Percentiles rank a stretch among this genome's conserved stretches.
Conservation (phyloP, 2,888 invertebrate species). For the Liopterus haemorrhoidalis region DNA sequence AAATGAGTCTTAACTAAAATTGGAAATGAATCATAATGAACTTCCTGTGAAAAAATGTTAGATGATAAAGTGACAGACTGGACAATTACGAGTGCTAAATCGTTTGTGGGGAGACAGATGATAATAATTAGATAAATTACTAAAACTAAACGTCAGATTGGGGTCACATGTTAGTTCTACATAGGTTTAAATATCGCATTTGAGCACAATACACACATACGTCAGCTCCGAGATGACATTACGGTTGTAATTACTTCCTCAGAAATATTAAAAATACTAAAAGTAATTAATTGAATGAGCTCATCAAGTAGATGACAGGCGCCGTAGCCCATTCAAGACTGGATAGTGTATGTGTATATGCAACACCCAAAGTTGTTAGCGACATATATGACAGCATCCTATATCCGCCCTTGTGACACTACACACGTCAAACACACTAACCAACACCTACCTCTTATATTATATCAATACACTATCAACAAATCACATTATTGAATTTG, state of each 20-base stretch:
- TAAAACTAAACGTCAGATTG: conserved; percentile 41
- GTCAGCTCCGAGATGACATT: conserved; percentile 2
- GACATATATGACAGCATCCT: conserved; percentile 25
- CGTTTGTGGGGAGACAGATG: too few relatives aligned
- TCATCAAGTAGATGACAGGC: conserved; percentile 37
- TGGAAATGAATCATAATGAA: neutral
- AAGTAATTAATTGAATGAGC: conserved; percentile 37
- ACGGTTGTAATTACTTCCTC: too few relatives aligned
- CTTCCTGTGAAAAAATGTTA: neutral
- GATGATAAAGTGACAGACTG: too few relatives aligned
- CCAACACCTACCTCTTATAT: conserved; percentile 28
- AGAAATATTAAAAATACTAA: too few relatives aligned
- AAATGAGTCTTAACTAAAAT: neutral
- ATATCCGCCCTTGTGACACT: conserved; percentile 28
- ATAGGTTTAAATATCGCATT: neutral
- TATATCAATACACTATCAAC: conserved; percentile 27
- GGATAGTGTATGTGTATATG: conserved; percentile 31
- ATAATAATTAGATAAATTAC: neutral
- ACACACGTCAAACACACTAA: conserved; percentile 11
- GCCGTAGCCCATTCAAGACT: conserved; percentile 24
- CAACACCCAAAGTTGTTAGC: conserved; percentile 39
- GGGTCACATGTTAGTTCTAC: conserved; percentile 49
- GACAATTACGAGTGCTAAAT: too few relatives aligned
- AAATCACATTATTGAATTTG: conserved; percentile 26
- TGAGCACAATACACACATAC: conserved; percentile 5